A percentile compares a stretch with the other conserved stretches of the same genome.
phyloP scores from a whole-genome alignment of 2,888 invertebrate genomes.

The Polydrusus pterygomalis region DNA sequence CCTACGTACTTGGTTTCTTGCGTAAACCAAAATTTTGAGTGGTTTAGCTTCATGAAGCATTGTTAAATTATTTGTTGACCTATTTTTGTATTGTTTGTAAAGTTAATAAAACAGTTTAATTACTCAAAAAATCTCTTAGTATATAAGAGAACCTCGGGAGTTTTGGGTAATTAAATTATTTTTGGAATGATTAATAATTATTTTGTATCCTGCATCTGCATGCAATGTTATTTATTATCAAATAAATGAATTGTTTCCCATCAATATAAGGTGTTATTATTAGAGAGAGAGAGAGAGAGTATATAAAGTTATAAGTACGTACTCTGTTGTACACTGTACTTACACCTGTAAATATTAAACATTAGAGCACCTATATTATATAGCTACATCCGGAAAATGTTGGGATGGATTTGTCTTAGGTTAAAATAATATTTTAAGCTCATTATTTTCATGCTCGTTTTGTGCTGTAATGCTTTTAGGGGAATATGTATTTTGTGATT shows the following conservation, averaged over 20 bases:
- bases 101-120: neutral
- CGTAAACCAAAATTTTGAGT: neutral
- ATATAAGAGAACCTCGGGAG: neutral
- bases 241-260: neutral
- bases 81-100: neutral
- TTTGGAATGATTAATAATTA: neutral
- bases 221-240: neutral
- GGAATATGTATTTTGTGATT: no score
- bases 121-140: neutral
- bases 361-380: no score
- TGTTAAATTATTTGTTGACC: neutral
- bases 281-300: no score
- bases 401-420: no score
- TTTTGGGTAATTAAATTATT: conserved; percentile 8
- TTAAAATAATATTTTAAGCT: no score
- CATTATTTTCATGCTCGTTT: no score
- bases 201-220: neutral
- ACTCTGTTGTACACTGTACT: no score
- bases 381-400: no score
- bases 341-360: no score
- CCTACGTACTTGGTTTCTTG: neutral
- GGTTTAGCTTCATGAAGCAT: neutral
- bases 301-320: no score
- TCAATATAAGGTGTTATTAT: neutral
- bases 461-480: no score